phyloP scores from a whole-genome alignment of 2,888 invertebrate genomes.

The Choristoneura rosaceana region DNA sequence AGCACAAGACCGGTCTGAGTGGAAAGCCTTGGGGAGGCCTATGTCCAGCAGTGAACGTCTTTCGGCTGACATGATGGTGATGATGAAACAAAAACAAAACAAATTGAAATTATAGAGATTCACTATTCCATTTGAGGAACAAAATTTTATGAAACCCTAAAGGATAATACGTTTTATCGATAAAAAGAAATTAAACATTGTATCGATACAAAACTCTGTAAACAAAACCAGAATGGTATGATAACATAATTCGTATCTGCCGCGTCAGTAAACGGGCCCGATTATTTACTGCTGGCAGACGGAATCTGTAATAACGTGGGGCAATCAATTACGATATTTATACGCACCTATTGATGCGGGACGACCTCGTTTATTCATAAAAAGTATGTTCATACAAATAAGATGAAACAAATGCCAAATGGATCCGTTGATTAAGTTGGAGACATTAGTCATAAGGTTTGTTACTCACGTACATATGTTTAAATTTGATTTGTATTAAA shows the following conservation, averaged over 20 bases:
- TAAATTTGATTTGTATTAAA: too few relatives aligned
- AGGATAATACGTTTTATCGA: background rate
- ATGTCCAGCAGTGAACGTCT: too few relatives aligned
- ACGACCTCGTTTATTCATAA: slow-evolving; percentile 13
- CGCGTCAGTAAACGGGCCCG: slow-evolving; percentile 14
- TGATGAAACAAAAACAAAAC: too few relatives aligned
- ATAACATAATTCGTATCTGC: slow-evolving; percentile 26
- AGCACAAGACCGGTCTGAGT: too few relatives aligned
- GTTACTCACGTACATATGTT: background rate
- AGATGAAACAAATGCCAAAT: background rate
- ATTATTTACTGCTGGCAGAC: slow-evolving; percentile 24
- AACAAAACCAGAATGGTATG: slow-evolving; percentile 8
- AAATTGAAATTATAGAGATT: too few relatives aligned
- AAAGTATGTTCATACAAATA: background rate
- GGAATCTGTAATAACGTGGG: slow-evolving; percentile 19
- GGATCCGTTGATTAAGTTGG: background rate
- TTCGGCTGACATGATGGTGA: too few relatives aligned
- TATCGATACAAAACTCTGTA: slow-evolving; percentile 5
- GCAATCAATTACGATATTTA: slow-evolving; percentile 31
- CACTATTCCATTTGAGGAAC: background rate
- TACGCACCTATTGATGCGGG: slow-evolving; percentile 25
- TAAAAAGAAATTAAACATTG: background rate
- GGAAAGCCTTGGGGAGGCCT: too few relatives aligned
- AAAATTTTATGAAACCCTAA: background rate
- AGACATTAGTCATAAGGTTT: background rate